Conservation (phyloP, 2,113 vertebrate genomes). For the Atlantisia rogersi region DNA sequence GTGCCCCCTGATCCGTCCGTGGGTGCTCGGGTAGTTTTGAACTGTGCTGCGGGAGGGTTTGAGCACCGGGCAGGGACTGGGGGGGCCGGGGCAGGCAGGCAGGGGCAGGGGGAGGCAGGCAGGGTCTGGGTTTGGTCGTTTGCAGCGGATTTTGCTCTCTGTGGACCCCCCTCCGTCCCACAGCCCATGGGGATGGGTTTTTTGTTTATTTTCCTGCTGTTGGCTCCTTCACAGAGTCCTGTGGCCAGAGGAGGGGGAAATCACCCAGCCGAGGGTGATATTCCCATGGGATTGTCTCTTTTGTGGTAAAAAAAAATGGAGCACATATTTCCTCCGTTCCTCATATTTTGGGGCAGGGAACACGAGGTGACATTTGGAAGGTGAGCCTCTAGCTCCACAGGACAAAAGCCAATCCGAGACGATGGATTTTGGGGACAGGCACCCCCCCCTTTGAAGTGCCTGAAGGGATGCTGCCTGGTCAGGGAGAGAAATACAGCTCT, state of each 20-base stretch:
- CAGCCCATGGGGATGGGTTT: fast-evolving
- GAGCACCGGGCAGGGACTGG: not conserved
- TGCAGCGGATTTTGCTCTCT: not conserved
- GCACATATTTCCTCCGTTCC: not conserved
- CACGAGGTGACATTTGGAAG: not conserved
- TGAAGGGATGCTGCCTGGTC: not conserved
- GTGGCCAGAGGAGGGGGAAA: not conserved
- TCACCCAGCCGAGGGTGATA: not conserved
- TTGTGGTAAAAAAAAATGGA: not conserved
- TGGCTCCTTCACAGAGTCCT: not conserved
- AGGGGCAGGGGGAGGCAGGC: not conserved
- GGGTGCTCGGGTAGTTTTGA: not conserved
- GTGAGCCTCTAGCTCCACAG: not conserved
- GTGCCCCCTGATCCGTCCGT: not conserved
- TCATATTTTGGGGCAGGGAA: not conserved
- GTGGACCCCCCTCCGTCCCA: not conserved
- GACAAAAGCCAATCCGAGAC: fast-evolving
- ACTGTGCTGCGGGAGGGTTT: fast-evolving
- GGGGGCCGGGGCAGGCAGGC: not conserved
- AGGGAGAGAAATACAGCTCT: not conserved
- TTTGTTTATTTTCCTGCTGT: not conserved
- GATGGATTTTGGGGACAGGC: not conserved
- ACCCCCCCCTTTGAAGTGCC: too few relatives aligned
- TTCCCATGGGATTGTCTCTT: fast-evolving
- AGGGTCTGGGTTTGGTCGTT: fast-evolving